Conservation (phyloP, 2,113 vertebrate species). For the Hylia prasina region DNA sequence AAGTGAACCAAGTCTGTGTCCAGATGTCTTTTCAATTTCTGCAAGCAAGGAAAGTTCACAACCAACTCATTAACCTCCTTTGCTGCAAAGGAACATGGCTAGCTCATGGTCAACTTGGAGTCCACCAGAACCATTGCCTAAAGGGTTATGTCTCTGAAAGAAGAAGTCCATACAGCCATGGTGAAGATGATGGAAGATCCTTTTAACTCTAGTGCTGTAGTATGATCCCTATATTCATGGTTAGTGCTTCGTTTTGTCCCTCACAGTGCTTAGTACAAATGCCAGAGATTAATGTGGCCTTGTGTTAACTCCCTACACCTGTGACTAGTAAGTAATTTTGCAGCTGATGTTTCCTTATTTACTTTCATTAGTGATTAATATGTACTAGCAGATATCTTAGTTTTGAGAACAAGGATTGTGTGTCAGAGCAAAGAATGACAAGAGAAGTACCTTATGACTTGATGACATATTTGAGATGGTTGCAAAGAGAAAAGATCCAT, state of each 20-base stretch:
- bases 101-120: neutral
- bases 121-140: accelerated
- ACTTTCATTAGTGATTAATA: neutral
- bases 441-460: neutral
- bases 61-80: neutral
- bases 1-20: neutral
- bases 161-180: neutral
- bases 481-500: neutral
- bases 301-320: neutral
- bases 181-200: neutral
- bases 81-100: neutral
- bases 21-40: neutral
- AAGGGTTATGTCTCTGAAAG: neutral
- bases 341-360: neutral
- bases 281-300: neutral
- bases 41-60: neutral
- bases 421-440: neutral
- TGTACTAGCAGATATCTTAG: too few species aligned
- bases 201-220: neutral
- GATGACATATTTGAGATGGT: neutral
- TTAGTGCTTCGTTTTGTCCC: neutral
- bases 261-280: neutral
- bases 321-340: neutral
- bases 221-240: neutral
- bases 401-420: neutral